phyloP scores from a whole-genome alignment of 2,113 vertebrate species.

The Burhinus oedicnemus region DNA sequence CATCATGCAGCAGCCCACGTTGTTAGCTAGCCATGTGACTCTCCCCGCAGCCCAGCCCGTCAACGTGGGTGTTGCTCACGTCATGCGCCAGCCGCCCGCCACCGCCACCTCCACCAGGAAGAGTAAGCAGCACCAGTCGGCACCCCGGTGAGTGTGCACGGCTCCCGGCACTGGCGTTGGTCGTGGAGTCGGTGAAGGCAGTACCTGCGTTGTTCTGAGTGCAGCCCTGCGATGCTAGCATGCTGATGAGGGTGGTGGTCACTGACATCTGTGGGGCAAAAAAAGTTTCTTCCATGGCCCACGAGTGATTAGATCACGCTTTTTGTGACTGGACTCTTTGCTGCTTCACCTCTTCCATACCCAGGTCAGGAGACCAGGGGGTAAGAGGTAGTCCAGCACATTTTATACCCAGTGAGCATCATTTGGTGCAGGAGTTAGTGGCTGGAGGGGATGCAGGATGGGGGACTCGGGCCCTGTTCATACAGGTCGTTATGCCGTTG shows the following conservation, averaged over 20 bases:
- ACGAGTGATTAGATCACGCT: fast-evolving
- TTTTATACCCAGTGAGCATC: neutral
- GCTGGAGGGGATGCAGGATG: neutral
- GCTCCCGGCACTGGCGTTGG: fast-evolving
- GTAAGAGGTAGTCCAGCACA: too few relatives aligned
- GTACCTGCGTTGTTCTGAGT: fast-evolving
- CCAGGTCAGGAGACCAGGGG: too few relatives aligned
- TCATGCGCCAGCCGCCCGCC: conserved; percentile 94
- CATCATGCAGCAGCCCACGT: conserved; percentile 98
- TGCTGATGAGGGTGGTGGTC: fast-evolving
- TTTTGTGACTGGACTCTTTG: neutral
- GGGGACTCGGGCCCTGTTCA: neutral
- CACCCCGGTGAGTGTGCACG: conserved; percentile 79
- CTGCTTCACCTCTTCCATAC: too few relatives aligned
- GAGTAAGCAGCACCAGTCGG: conserved; percentile 93
- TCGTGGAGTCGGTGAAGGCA: fast-evolving
- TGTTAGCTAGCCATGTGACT: conserved; percentile 91
- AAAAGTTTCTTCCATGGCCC: fast-evolving
- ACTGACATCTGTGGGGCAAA: fast-evolving
- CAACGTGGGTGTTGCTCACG: conserved; percentile 96
- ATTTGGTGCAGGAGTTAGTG: neutral
- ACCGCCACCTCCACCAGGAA: conserved; percentile 86
- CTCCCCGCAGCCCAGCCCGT: conserved; percentile 93
- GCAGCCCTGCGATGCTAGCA: fast-evolving
- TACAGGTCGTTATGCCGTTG: neutral